These are phyloP conservation scores for Canis aureus DNA, from an alignment of 2,113 vertebrate genomes.

Conservation along the genomic window DNA sequence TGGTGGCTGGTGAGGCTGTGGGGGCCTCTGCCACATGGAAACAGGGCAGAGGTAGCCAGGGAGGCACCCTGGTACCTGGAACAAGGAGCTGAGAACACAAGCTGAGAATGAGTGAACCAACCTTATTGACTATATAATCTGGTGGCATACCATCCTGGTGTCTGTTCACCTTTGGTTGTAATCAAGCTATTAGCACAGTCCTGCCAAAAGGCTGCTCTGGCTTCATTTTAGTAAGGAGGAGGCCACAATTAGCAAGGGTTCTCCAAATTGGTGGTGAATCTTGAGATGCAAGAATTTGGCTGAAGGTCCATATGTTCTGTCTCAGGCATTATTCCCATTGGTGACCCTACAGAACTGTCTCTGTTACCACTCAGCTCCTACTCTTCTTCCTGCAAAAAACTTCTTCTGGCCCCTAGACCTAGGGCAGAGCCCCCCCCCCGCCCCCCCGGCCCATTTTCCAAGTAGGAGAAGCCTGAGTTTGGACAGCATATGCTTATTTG, in stretches of 20 bases:
- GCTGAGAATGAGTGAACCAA: neutral
- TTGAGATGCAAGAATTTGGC: neutral
- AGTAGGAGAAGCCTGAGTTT: neutral
- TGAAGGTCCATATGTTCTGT: neutral
- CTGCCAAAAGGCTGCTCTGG: neutral
- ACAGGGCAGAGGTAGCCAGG: neutral
- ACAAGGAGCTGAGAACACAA: too few relatives aligned
- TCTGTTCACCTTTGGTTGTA: neutral
- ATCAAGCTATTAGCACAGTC: neutral
- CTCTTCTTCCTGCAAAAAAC: neutral
- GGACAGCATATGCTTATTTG: neutral
- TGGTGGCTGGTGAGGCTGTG: neutral
- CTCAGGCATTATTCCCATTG: neutral
- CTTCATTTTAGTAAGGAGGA: neutral
- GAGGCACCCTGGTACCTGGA: too few relatives aligned
- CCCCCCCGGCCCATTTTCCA: neutral
- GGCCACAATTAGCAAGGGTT: neutral
- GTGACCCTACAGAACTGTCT: neutral
- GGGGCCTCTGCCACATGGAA: accelerated
- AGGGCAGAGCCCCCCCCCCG: neutral
- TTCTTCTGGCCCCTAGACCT: neutral
- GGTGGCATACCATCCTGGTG: neutral
- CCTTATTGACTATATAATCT: neutral
- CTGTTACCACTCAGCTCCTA: neutral
- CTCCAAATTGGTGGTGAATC: neutral